Percentiles rank a stretch among this genome's conserved stretches.
Conservation (phyloP, 35 echinoderm and acorn worm species). For the Amphiura filiformis region DNA sequence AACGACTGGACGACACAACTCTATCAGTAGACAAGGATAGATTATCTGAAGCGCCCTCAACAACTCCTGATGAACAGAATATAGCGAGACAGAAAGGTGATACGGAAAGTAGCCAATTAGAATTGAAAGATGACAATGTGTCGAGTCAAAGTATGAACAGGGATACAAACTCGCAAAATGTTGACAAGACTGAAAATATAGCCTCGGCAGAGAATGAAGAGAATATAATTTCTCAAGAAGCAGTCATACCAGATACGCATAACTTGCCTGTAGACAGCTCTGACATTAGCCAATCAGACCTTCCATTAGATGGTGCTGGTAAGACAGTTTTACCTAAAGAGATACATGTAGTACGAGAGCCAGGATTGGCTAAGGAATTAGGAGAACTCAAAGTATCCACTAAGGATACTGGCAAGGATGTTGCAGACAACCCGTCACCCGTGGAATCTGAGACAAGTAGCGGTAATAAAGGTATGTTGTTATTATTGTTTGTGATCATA, state of each 20-base stretch:
- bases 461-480: neutral
- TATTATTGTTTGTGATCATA: too few species aligned
- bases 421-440: neutral
- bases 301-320: neutral
- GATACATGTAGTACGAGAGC: too few species aligned
- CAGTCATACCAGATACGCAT: neutral
- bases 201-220: neutral
- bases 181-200: neutral
- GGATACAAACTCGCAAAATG: too few species aligned
- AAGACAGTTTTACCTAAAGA: neutral
- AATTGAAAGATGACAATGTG: neutral
- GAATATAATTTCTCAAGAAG: neutral
- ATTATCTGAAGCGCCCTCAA: neutral
- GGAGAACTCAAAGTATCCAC: neutral
- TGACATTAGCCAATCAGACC: too few species aligned
- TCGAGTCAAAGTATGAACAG: neutral
- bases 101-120: neutral
- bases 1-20: too few species aligned
- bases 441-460: neutral
- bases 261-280: neutral
- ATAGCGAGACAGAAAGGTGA: neutral
- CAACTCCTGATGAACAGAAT: conserved; percentile 10
- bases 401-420: conserved; percentile 8
- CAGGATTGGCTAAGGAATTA: neutral
- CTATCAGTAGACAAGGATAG: too few species aligned